Evolutionary conservation across 2,113 vertebrate genomes (phyloP), one percentile per base, ranked within the genome.

Genomic region (Microcebus lehilahytsara): DNA sequence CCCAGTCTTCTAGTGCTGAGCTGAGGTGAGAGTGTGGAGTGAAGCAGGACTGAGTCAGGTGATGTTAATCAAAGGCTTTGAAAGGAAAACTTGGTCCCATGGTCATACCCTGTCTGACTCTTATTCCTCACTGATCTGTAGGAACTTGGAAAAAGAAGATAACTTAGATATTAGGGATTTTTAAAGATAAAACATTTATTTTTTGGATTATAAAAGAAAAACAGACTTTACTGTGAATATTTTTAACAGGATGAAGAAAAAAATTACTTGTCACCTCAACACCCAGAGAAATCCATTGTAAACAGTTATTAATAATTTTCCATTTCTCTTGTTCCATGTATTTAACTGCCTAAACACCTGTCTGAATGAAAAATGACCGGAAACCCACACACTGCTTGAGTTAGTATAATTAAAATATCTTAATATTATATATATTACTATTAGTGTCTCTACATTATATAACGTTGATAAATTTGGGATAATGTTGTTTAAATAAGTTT

Each of bases 121-220:
- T 87, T 27, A 86, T 17, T 77, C 12, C n/a, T 77, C 27, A 53
- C 0, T 72, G 27, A 46, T 89, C 37, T 93, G 23, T 60, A 86
- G 75, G 62, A 81, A 93, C 25, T 46, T 85, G 19, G 62, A 66
- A 49, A 56, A 89, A 79, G n/a, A 25, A 88, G 25, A 78, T 66
- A 81, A 64, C 69, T 91, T 40, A 67, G 27, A 81, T 85, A 53
- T 75, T 87, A 30, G 16, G 69, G 67, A 2, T 77, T 83, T 93
- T 66, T 62, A 9, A n/a, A 75, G 30, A 75, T 51, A 32, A 12
- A 75, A 75, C 1, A 37, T 62, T 79, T 69, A 56, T 80, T 92
- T 95, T 74, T 85, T 11, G 95, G n/a, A 58, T 37, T 49, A 40
- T 87, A 78, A 69, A 95, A 83, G 42, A 83, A 93, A 95, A 37